These are phyloP conservation scores for Melanogrammus aeglefinus DNA, from an alignment of 2,797 vertebrate species.

Conservation along the genomic window DNA sequence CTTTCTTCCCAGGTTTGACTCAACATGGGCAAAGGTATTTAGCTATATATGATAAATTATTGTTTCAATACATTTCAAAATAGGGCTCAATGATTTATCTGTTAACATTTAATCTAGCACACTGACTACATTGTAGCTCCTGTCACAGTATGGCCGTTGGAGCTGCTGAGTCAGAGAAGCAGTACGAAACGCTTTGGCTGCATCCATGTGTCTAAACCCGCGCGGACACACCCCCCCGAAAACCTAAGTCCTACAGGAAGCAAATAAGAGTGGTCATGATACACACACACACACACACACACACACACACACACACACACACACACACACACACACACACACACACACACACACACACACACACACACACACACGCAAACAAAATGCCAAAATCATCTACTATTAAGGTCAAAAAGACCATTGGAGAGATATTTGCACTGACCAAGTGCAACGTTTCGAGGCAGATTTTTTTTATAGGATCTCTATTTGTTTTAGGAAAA, in stretches of 20 bases:
- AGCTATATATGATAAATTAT: neutral
- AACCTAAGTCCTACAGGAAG: conserved; percentile 84
- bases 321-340: neutral
- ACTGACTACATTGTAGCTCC: neutral
- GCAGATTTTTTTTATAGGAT: conserved; percentile 85
- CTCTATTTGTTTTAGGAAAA: conserved; percentile 92
- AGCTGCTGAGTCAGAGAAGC: conserved; percentile 52
- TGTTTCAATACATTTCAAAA: neutral
- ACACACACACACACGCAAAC: neutral
- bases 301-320: neutral
- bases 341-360: neutral
- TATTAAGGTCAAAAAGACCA: conserved; percentile 35
- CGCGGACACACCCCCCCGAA: conserved; percentile 88
- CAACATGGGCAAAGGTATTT: neutral
- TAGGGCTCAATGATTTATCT: neutral
- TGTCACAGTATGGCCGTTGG: neutral
- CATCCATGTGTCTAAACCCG: conserved; percentile 84
- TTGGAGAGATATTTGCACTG: conserved; percentile 74
- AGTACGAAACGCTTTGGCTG: conserved; percentile 76
- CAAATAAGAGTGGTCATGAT: conserved; percentile 63
- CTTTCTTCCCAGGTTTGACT: neutral
- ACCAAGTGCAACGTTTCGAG: conserved; percentile 87
- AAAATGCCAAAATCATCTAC: conserved; percentile 17
- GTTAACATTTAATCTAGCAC: neutral
- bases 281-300: conserved; percentile 4